Evolutionary conservation across 2,888 invertebrate species (phyloP), one percentile per base, ranked within the genome.

Genomic region (Chrysodeixis includens): DNA sequence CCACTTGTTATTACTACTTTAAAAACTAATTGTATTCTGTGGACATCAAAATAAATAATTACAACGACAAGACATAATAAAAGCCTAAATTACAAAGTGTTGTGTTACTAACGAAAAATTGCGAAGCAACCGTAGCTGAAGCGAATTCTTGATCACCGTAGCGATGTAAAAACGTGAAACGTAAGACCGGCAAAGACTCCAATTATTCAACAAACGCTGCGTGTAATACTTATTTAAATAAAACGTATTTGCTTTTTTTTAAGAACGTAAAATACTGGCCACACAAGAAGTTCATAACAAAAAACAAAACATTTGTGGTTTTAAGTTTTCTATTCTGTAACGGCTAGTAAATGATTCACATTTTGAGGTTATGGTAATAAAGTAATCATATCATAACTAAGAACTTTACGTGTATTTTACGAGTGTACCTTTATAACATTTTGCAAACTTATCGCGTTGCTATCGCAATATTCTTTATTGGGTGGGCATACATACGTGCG

Each of bases 391-490:
- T 35, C n/a, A 40, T 5, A n/a, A 40, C 40, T 40, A 40, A 40
- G n/a, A 40, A 40, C 40, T 40, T 40, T n/a, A 40, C 12, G 40
- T 40, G 40, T 40, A n/a, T 52, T 52, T 14, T 22, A 52, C 14
- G 14, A 26, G 22, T 6, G 14, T 7, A 4, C 20, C 14, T 52
- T 26, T 14, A 52, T 54, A 49, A 18, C 9, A 57, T 55, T 76
- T 71, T 61, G 76, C 60, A 65, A 72, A 76, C 51, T 44, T 46
- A 8, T 22, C 61, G n/a, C 16, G 8, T 59, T 40, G 51, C 18
- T 51, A 62, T 77, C 59, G 78, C 62, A 63, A 78, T 65, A 69
- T 60, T 65, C 74, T 64, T 60, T 65, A 65, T 55, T 74, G 60
- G 57, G 49, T 30, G 20, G 30, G 46, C 53, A 56, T 69, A 69